These are phyloP conservation scores for Phalloptychus januarius DNA, from an alignment of 2,797 vertebrate genomes.

Conservation along the genomic window DNA sequence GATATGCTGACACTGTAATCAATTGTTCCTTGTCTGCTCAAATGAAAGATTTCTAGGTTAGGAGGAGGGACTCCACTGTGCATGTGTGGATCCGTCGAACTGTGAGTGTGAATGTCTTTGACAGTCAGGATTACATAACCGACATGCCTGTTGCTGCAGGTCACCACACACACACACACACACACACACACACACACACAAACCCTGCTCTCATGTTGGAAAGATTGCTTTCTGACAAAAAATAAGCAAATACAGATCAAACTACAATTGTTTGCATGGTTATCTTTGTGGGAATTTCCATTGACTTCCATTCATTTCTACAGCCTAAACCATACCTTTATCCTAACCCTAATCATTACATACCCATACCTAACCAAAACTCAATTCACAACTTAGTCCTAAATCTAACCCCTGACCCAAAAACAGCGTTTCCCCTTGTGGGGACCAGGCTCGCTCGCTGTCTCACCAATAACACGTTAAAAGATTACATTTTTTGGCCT, in stretches of 20 bases:
- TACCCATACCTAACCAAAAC: too few species aligned
- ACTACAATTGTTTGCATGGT: neutral
- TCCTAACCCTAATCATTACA: too few species aligned
- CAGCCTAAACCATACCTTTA: too few species aligned
- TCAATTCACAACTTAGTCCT: too few species aligned
- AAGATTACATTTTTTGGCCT: slow-evolving; percentile 5
- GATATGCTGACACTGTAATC: slow-evolving; percentile 35
- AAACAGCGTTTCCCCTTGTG: too few species aligned
- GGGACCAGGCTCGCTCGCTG: too few species aligned
- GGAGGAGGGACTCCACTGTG: slow-evolving; percentile 20
- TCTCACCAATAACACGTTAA: slow-evolving; percentile 9
- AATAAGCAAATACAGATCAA: neutral
- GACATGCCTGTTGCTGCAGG: slow-evolving; percentile 63
- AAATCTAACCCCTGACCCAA: too few species aligned
- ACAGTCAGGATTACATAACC: slow-evolving; percentile 70
- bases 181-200: neutral
- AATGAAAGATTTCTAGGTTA: slow-evolving; percentile 46
- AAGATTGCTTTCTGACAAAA: neutral
- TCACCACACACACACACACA: slow-evolving; percentile 27
- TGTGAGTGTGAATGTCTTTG: slow-evolving; percentile 57
- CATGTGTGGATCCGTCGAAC: slow-evolving; percentile 8
- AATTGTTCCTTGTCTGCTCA: slow-evolving; percentile 41
- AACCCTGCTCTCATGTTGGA: too few species aligned
- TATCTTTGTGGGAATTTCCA: too few species aligned
- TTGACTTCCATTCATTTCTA: too few species aligned